Evolutionary conservation across 2,888 invertebrate species (phyloP), one percentile per base, ranked within the genome.

Genomic region (Cryptocheilus praepositus): DNA sequence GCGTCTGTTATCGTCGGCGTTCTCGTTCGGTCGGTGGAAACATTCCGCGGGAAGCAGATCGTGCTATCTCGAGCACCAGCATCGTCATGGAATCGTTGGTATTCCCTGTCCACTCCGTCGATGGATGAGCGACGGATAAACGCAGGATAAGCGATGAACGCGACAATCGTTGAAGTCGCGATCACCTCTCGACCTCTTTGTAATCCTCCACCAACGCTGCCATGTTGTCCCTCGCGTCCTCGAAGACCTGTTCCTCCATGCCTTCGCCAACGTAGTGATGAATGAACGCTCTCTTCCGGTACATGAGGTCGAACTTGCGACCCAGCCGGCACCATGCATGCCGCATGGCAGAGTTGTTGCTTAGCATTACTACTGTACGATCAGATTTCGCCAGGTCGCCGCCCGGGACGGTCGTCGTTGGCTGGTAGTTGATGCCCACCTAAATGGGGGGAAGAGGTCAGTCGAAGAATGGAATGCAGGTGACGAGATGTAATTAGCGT

Each of bases 201-300:
- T 94, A 94, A 87, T 94, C 94, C 80, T 90, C 89, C 36, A 92
- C 90, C 57, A 94, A 87, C 8, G 93, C 91, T 73, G 91, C 91
- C 58, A 94, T 87, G 83, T 94, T 92, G 55, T 91, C 90, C 5
- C 91, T 86, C 0, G 94, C 93, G 62, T 92, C 93, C 36, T 85
- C 81, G 71, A 94, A 92, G 82, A 92, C 92, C 1, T 90, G 90
- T 88, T 94, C 93, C 86, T 94, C 94, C 88, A 94, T 89, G 1
- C 94, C 94, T 89, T 94, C 94, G 2, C 92, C 92, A 3, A 94
- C 91, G 81, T 94, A 98, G 91, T 97, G 97, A 89, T 97, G 96
- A 15, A 97, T 93, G 86, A 97, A 97, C 4, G 96, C 96, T 64
- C 95, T 91, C 85, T 96, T 95, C 64, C 92, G 91, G 82, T 93